These are phyloP conservation scores for Rhinopomastus cyanomelas DNA, from an alignment of 2,113 vertebrate genomes.

Conservation along the genomic window DNA sequence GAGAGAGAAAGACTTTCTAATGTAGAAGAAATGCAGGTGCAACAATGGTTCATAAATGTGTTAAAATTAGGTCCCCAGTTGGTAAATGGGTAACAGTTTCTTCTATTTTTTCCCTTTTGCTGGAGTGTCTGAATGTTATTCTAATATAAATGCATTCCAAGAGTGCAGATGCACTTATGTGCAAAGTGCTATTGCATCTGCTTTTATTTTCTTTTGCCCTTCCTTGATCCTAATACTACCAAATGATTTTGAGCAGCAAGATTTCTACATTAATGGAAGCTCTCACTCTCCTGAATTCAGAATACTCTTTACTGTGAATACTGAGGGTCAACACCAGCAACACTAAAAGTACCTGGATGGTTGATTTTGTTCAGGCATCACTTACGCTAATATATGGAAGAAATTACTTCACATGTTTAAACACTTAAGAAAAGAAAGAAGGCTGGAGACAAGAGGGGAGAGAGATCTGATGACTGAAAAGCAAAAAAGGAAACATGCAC, in stretches of 20 bases:
- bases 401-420: background rate
- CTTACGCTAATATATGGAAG: background rate
- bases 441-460: background rate
- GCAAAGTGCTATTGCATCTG: background rate
- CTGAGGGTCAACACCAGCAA: background rate
- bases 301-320: background rate
- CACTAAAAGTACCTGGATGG: background rate
- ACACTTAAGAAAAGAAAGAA: background rate
- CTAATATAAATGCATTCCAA: slow-evolving; percentile 36
- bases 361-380: background rate
- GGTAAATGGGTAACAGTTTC: background rate
- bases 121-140: background rate
- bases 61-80: background rate
- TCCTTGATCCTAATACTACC: background rate
- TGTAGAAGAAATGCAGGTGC: background rate
- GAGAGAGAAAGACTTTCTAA: background rate
- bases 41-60: background rate
- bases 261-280: slow-evolving; percentile 20
- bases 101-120: background rate
- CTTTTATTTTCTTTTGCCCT: background rate
- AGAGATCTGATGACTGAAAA: background rate
- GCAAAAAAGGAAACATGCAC: background rate
- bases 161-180: background rate
- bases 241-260: background rate
- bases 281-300: slow-evolving; percentile 18